Evolutionary conservation across 2,888 invertebrate genomes (phyloP).

Genomic region (Drosophila greeni): DNA sequence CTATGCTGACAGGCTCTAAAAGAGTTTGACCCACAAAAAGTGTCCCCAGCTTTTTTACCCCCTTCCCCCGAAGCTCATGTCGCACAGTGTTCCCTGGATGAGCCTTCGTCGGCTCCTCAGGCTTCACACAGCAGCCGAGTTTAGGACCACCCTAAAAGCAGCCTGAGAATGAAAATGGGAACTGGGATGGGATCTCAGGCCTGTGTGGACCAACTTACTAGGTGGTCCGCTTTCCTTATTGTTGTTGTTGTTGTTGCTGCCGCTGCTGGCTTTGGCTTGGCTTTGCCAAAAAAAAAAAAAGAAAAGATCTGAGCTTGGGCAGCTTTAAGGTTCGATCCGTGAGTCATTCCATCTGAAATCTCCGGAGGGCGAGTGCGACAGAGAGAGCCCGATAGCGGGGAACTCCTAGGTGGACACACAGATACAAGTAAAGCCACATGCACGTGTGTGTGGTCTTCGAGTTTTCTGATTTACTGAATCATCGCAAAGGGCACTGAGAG

Average conservation of each 20-base stretch:
- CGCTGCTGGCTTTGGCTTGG: slow-evolving; percentile 33
- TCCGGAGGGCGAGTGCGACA: slow-evolving; percentile 27
- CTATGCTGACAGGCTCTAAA: slow-evolving; percentile 11
- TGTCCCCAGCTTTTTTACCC: slow-evolving; percentile 12
- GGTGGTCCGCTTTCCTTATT: slow-evolving; percentile 58
- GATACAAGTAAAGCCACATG: slow-evolving; percentile 3
- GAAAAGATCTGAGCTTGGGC: slow-evolving; percentile 37
- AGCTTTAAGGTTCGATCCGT: slow-evolving; percentile 43
- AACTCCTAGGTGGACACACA: slow-evolving; percentile 61
- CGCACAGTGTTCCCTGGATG: slow-evolving; percentile 50
- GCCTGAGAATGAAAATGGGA: slow-evolving; percentile 46
- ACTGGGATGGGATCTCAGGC: slow-evolving; percentile 13
- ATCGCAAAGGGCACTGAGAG: slow-evolving; percentile 40
- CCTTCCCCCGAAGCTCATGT: slow-evolving; percentile 33
- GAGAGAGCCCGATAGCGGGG: slow-evolving; percentile 34
- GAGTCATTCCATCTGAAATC: slow-evolving; percentile 51
- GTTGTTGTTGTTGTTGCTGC: slow-evolving; percentile 47
- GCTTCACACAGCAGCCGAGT: slow-evolving; percentile 49
- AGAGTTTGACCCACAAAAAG: slow-evolving; percentile 14
- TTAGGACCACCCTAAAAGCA: slow-evolving; percentile 69
- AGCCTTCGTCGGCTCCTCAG: slow-evolving; percentile 49
- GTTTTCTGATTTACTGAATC: slow-evolving; percentile 66
- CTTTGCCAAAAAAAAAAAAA: slow-evolving; percentile 56
- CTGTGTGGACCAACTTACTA: slow-evolving; percentile 41
- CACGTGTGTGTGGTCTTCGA: slow-evolving; percentile 60